Conservation (phyloP, 2,113 vertebrate species). For the Taurulus bubalis region DNA sequence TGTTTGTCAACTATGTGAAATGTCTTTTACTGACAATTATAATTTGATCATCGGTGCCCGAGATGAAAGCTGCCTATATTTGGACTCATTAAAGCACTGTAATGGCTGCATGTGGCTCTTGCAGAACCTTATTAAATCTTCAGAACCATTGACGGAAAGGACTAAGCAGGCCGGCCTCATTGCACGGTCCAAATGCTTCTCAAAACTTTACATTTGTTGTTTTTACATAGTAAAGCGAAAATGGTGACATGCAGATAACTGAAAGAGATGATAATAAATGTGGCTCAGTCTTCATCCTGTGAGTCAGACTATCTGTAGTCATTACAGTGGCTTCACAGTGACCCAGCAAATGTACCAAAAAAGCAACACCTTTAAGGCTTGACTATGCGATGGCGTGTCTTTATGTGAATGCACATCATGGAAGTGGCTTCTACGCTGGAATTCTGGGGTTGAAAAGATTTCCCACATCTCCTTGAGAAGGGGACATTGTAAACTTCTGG, state of each 20-base stretch:
- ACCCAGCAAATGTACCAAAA: neutral
- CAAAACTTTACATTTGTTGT: neutral
- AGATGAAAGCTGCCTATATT: neutral
- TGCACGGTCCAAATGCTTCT: neutral
- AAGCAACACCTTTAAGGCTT: constrained; percentile 7
- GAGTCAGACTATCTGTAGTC: neutral
- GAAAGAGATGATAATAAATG: neutral
- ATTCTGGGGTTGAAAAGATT: constrained; percentile 5
- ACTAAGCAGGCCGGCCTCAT: neutral
- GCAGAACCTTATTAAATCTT: neutral
- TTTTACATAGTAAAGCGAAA: neutral
- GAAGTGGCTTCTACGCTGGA: neutral
- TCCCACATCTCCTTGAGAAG: neutral
- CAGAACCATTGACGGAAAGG: neutral
- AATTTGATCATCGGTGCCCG: neutral
- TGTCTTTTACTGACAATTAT: neutral
- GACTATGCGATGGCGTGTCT: neutral
- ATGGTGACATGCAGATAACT: neutral
- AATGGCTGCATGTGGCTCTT: neutral
- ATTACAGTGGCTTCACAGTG: constrained; percentile 3
- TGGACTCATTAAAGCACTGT: neutral
- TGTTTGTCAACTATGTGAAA: neutral
- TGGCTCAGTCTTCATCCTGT: neutral
- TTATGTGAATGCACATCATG: neutral
- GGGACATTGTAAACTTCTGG: neutral